phyloP scores from a whole-genome alignment of 2,888 invertebrate species.

The Dilophus febrilis region DNA sequence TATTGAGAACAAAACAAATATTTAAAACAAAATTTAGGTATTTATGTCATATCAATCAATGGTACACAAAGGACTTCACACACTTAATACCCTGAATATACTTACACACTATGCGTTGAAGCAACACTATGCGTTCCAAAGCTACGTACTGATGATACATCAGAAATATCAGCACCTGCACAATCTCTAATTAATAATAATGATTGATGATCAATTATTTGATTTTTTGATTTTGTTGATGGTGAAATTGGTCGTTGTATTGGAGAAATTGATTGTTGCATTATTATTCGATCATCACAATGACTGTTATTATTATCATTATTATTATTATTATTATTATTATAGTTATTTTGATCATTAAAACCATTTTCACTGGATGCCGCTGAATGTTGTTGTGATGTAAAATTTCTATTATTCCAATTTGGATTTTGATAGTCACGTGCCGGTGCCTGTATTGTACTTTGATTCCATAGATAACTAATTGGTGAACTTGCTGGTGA shows the following conservation, averaged over 20 bases:
- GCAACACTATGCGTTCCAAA: slow-evolving; percentile 25
- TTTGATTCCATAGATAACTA: slow-evolving; percentile 32
- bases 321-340: not conserved
- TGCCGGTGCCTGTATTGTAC: slow-evolving; percentile 28
- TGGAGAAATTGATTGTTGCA: slow-evolving; percentile 11
- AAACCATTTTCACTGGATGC: slow-evolving; percentile 10
- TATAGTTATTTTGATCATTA: not conserved
- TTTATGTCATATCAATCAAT: not conserved
- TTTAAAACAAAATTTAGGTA: not conserved
- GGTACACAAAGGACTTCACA: not conserved
- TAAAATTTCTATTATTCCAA: slow-evolving; percentile 12
- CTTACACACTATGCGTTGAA: slow-evolving; percentile 20
- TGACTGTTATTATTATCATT: not conserved
- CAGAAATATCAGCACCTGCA: slow-evolving; percentile 24
- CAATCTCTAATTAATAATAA: too few relatives aligned
- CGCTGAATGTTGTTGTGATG: slow-evolving; percentile 6
- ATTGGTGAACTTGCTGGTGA: slow-evolving; percentile 30
- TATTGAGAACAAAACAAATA: too few relatives aligned
- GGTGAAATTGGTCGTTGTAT: slow-evolving; percentile 16
- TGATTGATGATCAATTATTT: not conserved
- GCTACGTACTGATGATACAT: slow-evolving; percentile 27
- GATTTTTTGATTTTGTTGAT: slow-evolving; percentile 11
- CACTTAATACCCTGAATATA: not conserved
- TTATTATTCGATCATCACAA: not conserved
- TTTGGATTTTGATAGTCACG: slow-evolving; percentile 22